Base-by-base conservation (phyloP, 2,797 vertebrate species). In the Avahi laniger region DNA sequence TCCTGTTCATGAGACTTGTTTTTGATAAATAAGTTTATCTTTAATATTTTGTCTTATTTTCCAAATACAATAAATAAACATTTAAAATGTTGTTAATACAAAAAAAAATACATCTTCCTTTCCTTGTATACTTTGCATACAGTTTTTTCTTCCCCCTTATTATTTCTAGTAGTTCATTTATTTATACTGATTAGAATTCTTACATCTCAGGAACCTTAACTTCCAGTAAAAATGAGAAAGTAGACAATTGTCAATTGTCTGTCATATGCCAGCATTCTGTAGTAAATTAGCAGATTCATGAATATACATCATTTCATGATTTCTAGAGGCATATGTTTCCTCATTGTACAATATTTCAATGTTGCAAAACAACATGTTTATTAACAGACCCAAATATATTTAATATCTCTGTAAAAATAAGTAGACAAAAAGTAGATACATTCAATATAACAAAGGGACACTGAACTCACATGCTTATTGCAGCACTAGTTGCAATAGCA, bases 21-120 rank as follows among this genome's bases (percentile, higher is more conserved):
- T 91, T 95, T 88, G 87, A 76, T 81, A 90, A 84, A 38, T 82
- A 70, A 46, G n/a, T 93, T 70, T 96, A 83, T 89, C 28, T 73
- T 95, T 43, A 83, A 30, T 50, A 41, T 75, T 59, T 76, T 82
- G 54, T 57, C 24, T 57, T 57, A 24, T 82, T 87, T 96, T 92
- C 18, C 26, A 82, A 87, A 92, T 89, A 54, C 26, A 30, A 61
- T 63, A 4, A 94, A n/a, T 88, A 96, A 93, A 88, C 30, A 87
- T 78, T 94, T 84, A 9, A 92, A 94, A 43, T 86, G 2, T 91
- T 86, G 2, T 91, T 89, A 65, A 78, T 93, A 73, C 6, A 72
- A 26, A 57, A 57, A 57, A 57, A 57, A 17, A 52, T 26, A 22
- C 13, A 65, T 65, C 46, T 22, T 46, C 46, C 35, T 86, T 57